A percentile compares a stretch with the other conserved stretches of the same genome.
Evolutionary conservation across 2,113 vertebrate species (phyloP).

Genomic region (Pelodiscus sinensis): DNA sequence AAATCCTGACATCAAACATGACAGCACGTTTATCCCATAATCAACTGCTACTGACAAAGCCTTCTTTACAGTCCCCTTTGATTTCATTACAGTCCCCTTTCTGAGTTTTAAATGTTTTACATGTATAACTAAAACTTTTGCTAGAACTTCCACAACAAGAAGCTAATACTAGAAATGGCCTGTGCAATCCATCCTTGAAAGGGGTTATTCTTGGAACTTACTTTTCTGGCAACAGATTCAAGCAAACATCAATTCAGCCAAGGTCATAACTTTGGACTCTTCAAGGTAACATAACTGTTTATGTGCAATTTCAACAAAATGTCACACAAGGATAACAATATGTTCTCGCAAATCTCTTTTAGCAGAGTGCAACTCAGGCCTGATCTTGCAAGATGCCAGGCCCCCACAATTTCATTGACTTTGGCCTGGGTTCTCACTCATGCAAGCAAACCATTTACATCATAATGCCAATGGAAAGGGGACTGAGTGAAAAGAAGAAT

Average conservation of each 20-base stretch:
- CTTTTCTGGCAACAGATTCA: conserved; percentile 47
- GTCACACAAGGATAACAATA: conserved; percentile 25
- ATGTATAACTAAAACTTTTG: conserved; percentile 4
- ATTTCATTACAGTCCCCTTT: not conserved
- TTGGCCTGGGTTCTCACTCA: conserved; percentile 25
- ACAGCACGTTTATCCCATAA: not conserved
- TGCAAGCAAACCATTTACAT: not conserved
- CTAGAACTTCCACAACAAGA: conserved; percentile 6
- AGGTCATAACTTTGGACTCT: conserved; percentile 46
- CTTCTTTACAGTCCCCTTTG: not conserved
- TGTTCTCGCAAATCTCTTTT: conserved; percentile 13
- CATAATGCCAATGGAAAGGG: not conserved
- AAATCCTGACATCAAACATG: not conserved
- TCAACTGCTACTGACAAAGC: not conserved
- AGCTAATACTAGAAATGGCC: conserved; percentile 8
- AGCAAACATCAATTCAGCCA: conserved; percentile 50
- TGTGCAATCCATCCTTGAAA: not conserved
- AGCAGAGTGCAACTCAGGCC: not conserved
- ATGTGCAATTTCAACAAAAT: conserved; percentile 51
- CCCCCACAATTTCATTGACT: not conserved
- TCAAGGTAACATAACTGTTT: conserved; percentile 48
- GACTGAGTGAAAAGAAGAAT: not conserved
- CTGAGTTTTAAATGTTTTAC: conserved; percentile 15
- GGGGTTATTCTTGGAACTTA: conserved; percentile 50
- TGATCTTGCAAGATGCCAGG: not conserved